A percentile compares a stretch with the other conserved stretches of the same genome.
Conservation (phyloP, 2,888 invertebrate genomes). For the Dicranocentrus wangi region DNA sequence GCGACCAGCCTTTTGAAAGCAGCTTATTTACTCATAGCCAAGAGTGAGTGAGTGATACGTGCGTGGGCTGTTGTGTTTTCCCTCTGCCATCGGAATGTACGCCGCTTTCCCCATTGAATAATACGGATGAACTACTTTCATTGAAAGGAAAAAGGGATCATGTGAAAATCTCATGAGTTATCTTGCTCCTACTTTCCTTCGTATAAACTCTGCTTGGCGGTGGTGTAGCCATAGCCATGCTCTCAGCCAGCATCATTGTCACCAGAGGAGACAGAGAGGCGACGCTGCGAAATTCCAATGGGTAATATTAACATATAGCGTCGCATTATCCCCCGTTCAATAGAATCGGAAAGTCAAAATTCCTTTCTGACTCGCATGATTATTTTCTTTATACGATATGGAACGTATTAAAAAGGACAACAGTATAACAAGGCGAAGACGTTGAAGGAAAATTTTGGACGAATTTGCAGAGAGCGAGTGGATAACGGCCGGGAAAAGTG, state of each 20-base stretch:
- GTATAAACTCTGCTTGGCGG: background rate
- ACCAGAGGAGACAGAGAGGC: constrained; percentile 20
- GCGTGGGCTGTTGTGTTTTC: constrained; percentile 51
- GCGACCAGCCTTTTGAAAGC: background rate
- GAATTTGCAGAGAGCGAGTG: too few species aligned
- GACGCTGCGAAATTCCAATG: constrained; percentile 52
- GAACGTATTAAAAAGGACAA: background rate
- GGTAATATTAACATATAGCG: constrained; percentile 30
- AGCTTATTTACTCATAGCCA: constrained; percentile 1
- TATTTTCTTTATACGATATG: background rate
- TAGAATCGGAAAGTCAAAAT: constrained; percentile 58
- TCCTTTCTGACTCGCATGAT: constrained; percentile 10
- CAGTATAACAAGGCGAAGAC: too few species aligned
- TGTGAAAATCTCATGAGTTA: constrained; percentile 55
- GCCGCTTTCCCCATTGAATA: constrained; percentile 39
- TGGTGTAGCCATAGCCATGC: background rate
- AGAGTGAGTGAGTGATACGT: constrained; percentile 34
- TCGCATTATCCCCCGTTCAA: background rate
- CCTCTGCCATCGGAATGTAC: constrained; percentile 48
- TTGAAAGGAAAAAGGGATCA: constrained; percentile 55
- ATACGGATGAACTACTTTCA: constrained; percentile 59
- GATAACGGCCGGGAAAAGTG: too few species aligned
- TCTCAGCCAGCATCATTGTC: constrained; percentile 1
- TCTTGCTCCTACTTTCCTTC: constrained; percentile 5
- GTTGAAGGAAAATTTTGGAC: too few species aligned